These are phyloP conservation scores for Brienomyrus longianalis DNA, from an alignment of 2,113 vertebrate species.

Conservation along the genomic window DNA sequence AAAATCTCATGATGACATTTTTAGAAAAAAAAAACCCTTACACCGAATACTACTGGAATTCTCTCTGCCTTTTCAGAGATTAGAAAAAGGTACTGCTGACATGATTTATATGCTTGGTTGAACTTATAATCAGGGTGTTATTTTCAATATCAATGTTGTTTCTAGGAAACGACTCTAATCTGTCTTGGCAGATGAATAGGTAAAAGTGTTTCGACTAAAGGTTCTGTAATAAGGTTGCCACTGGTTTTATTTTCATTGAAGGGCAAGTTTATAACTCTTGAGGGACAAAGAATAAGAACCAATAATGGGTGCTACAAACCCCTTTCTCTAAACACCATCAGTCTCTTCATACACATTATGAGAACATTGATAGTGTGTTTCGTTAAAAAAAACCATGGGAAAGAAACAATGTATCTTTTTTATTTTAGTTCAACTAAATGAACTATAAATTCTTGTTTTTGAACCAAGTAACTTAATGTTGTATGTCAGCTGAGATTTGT, in stretches of 20 bases:
- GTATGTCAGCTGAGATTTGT: neutral
- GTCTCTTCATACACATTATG: neutral
- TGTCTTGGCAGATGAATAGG: neutral
- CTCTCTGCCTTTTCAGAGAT: neutral
- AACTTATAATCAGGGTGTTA: neutral
- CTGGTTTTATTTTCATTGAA: conserved; percentile 1
- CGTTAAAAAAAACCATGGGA: too few relatives aligned
- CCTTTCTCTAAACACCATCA: neutral
- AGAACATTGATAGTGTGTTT: neutral
- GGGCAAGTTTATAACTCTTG: neutral
- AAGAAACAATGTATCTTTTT: too few relatives aligned
- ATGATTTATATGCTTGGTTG: neutral
- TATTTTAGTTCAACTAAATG: neutral
- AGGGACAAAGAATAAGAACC: neutral
- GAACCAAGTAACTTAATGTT: neutral
- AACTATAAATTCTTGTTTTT: neutral
- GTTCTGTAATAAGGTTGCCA: conserved; percentile 1
- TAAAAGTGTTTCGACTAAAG: conserved; percentile 8
- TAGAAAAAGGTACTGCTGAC: neutral
- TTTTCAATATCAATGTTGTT: neutral
- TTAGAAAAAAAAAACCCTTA: neutral
- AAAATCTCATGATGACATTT: neutral
- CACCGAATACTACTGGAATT: neutral
- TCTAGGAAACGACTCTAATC: conserved; percentile 1
- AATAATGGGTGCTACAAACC: neutral